Evolutionary conservation across 30 jellyfish, hydroid and myxozoan genomes (phyloP), one percentile per base, ranked within the genome.

Genomic region (Turritopsis rubra): DNA sequence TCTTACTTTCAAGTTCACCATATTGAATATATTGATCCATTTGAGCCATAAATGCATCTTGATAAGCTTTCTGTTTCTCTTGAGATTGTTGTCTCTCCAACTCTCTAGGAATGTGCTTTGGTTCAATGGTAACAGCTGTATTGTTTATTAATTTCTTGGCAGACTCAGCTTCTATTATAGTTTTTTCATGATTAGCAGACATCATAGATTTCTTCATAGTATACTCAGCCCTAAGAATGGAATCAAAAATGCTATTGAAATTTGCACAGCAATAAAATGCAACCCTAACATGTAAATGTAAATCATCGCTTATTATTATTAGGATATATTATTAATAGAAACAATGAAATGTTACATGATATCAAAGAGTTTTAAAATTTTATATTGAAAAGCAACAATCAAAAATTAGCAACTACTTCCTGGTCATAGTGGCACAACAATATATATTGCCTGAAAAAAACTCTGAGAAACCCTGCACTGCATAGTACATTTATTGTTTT

Each of bases 1-100:
- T 65, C 96, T 66, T 79, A 93, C 99, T 80, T 28, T 93, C 99
- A 54, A 88, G 66, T 71, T 93, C 95, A 31, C 99, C 99, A 77
- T 68, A 83, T 83, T 84, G 91, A 18, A 85, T 83, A 75, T 87
- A 93, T 52, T 82, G 88, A 18, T 88, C 89, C 99, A 93, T 93
- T 73, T 93, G 99, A 52, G 89, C 96, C 65, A 93, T 24, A 72
- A 93, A 93, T 13, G 96, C 99, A 79, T 93, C 99, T 80, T 86
- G 91, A 53, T 93, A 93, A 21, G 96, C 90, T 54, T 93, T 87
- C 79, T 93, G 99, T 80, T 86, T 93, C 72, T 93, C 99, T 20
- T 80, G 75, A 13, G 96, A 93, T 24, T 85, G 89, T 71, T 93
- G 94, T 66, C 96, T 66, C 73, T 93, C 99, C 0, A 88, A 26